Conservation (phyloP, 1,140 invertebrate genomes). For the Micrasema longulum region DNA sequence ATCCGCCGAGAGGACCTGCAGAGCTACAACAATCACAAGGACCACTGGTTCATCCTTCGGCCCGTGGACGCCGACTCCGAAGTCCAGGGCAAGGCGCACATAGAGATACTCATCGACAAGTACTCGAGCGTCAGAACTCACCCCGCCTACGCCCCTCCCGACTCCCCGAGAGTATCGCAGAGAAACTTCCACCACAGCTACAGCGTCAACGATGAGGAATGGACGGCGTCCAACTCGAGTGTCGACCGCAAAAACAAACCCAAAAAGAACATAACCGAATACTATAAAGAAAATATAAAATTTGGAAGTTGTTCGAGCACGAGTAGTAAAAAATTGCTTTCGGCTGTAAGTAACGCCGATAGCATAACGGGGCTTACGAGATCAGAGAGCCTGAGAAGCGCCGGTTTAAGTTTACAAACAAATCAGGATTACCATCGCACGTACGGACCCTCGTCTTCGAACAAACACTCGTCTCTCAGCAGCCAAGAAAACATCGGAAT, state of each 20-base stretch:
- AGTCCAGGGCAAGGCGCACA: constrained; percentile 86
- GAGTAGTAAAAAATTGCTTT: constrained; percentile 62
- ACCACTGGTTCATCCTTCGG: constrained; percentile 90
- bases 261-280: constrained; percentile 55
- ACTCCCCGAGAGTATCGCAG: constrained; percentile 61
- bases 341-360: background rate
- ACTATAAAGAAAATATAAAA: constrained; percentile 64
- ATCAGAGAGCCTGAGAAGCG: constrained; percentile 47
- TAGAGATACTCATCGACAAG: constrained; percentile 73
- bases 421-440: constrained; percentile 25
- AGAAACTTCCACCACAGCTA: constrained; percentile 57
- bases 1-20: constrained; percentile 88
- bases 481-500: background rate
- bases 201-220: constrained; percentile 11
- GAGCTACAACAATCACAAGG: constrained; percentile 84
- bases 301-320: constrained; percentile 66
- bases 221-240: constrained; percentile 32
- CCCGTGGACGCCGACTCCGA: constrained; percentile 89
- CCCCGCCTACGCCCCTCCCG: constrained; percentile 56
- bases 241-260: constrained; percentile 40
- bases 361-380: constrained; percentile 27
- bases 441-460: constrained; percentile 37
- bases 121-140: constrained; percentile 37
- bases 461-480: constrained; percentile 6
- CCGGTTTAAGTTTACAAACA: background rate